Percentiles rank a stretch among this genome's conserved stretches.
Conservation (phyloP, 2,113 vertebrate genomes). For the Coryphaenoides rupestris region DNA sequence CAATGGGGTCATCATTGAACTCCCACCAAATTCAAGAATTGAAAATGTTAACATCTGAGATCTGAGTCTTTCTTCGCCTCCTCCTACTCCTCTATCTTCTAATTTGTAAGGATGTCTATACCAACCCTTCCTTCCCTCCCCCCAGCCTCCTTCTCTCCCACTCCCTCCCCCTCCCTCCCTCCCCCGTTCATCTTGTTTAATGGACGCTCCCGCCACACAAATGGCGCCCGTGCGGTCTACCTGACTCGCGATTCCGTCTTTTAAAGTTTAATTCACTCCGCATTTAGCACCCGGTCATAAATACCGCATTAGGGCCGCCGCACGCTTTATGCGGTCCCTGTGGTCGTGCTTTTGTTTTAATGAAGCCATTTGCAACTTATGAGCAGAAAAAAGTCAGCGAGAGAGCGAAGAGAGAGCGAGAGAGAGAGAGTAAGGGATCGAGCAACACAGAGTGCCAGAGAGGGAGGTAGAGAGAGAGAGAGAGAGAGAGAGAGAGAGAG, state of each 20-base stretch:
- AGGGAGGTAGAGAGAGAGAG: slow-evolving; percentile 77
- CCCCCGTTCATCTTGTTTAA: slow-evolving; percentile 87
- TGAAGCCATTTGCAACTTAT: slow-evolving; percentile 99
- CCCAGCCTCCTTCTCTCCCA: not conserved
- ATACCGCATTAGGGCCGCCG: slow-evolving; percentile 94
- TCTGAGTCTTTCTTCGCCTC: no score
- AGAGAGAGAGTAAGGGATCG: slow-evolving; percentile 49
- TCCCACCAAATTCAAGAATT: no score
- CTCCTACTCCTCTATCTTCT: no score
- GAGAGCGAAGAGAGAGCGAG: slow-evolving; percentile 34
- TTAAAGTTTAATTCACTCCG: slow-evolving; percentile 99
- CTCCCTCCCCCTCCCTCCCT: slow-evolving; percentile 3
- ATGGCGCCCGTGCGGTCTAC: slow-evolving; percentile 90
- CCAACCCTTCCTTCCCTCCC: not conserved
- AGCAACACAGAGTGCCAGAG: slow-evolving; percentile 47
- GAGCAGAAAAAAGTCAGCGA: slow-evolving; percentile 67
- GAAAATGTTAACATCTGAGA: no score
- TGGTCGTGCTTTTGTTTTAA: slow-evolving; percentile 98
- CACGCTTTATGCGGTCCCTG: slow-evolving; percentile 89
- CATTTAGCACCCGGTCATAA: slow-evolving; percentile 96
- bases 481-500: slow-evolving; percentile 45
- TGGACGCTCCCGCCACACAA: slow-evolving; percentile 85
- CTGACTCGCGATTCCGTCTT: slow-evolving; percentile 87
- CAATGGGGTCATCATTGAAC: no score
- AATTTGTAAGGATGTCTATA: no score